Percentiles rank a stretch among this genome's conserved stretches.
Evolutionary conservation across 1,140 invertebrate species (phyloP).

Genomic region (Dendrolimus kikuchii): DNA sequence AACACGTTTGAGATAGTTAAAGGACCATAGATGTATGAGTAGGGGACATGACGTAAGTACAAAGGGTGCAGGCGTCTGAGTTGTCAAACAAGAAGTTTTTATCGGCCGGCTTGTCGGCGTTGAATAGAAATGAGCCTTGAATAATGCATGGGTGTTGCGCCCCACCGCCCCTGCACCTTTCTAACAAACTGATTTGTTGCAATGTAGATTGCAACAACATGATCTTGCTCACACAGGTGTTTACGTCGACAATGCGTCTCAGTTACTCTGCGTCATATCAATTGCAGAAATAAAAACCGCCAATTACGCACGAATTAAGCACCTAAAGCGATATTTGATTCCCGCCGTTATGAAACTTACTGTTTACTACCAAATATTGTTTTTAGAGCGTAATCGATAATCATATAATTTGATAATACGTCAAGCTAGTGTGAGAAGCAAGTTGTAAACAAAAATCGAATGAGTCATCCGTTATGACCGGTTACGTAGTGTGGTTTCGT

Average conservation of each 20-base stretch:
- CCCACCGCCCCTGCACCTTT: constrained; percentile 18
- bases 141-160: constrained; percentile 55
- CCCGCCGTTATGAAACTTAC: background rate
- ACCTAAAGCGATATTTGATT: background rate
- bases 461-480: background rate
- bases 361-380: background rate
- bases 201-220: constrained; percentile 29
- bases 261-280: background rate
- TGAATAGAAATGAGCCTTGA: constrained; percentile 67
- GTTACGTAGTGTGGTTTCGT: background rate
- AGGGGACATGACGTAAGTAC: constrained; percentile 54
- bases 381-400: constrained; percentile 4
- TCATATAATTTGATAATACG: constrained; percentile 7
- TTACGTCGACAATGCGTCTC: constrained; percentile 1
- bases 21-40: constrained; percentile 18
- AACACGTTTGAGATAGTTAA: constrained; percentile 24
- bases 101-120: constrained; percentile 60
- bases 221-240: constrained; percentile 21
- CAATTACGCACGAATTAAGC: background rate
- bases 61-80: constrained; percentile 65
- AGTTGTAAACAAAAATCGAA: background rate
- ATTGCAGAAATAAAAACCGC: constrained; percentile 3
- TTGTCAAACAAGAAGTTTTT: constrained; percentile 70
- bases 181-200: constrained; percentile 48
- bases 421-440: background rate